Evolutionary conservation across 2,113 vertebrate species (phyloP).

Genomic region (Candoia aspera): DNA sequence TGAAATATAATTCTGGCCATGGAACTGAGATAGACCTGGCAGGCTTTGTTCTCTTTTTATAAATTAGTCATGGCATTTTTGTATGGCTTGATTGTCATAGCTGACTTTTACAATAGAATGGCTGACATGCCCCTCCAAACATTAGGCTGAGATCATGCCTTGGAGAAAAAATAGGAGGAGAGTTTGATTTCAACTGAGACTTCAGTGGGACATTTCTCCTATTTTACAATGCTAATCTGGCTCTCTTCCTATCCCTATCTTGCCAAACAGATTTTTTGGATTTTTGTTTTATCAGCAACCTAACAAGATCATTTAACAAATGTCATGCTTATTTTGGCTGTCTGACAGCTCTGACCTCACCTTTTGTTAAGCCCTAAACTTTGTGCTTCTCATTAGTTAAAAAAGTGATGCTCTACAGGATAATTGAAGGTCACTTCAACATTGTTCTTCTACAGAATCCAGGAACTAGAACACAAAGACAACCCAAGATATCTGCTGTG

Average conservation of each 20-base stretch:
- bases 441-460: neutral
- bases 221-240: neutral
- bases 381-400: neutral
- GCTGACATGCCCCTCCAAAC: no score
- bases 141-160: neutral
- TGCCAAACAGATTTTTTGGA: neutral
- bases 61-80: neutral
- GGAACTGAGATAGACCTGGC: no score
- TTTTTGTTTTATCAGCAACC: neutral
- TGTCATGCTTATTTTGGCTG: neutral
- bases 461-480: neutral
- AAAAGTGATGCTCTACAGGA: neutral
- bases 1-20: neutral
- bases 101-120: neutral
- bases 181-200: neutral
- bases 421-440: neutral
- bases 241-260: neutral
- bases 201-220: no score
- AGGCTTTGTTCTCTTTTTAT: neutral
- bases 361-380: neutral
- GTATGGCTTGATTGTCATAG: neutral
- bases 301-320: neutral
- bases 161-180: neutral
- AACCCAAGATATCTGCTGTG: neutral
- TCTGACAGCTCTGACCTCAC: neutral